Evolutionary conservation across 1,140 invertebrate genomes (phyloP), one percentile per base, ranked within the genome.

Genomic region (Drosophila malerkotliana): DNA sequence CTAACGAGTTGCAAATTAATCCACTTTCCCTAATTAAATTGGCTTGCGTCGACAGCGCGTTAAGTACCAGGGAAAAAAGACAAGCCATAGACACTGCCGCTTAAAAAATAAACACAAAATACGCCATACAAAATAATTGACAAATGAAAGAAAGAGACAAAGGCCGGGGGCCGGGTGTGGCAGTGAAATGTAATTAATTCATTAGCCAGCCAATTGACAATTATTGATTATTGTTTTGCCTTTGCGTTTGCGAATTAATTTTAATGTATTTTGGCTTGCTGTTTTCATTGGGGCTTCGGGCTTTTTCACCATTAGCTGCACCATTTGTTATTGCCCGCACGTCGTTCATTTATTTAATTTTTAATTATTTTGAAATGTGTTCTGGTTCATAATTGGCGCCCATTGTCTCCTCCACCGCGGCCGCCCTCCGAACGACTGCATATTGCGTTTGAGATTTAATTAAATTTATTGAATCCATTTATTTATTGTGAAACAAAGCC

Each of bases 21-120:
- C 89, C 89, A 91, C 89, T 91, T 91, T 91, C 71, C 73, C 84
- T 91, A 91, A 91, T 91, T 91, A 91, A 91, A 91, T 90, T 90
- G 79, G 66, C 67, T 47, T 63, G 73, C 67, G n/a, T 6, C 41
- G 41, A 15, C 34, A 37, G 9, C 63, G 51, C 56, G 14, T 44
- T 12, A 6, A 7, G n/a, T 14, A 14, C 39, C 18, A 21, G 44
- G 1, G 14, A 68, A 49, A 54, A 67, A 69, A 69, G 59, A 24
- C 34, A 14, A 48, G n/a, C 41, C 32, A 21, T 21, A 21, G 21
- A 62, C 68, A 75, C 39, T 32, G 53, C 47, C 47, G 52, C 37
- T 55, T 56, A 75, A 56, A 67, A 62, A 41, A 39, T 41, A 75
- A 78, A 74, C 18, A 63, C 48, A 39, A 45, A 63, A 55, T 45